Evolutionary conservation across 2,888 invertebrate genomes (phyloP).

Genomic region (Ophioninae sp.): DNA sequence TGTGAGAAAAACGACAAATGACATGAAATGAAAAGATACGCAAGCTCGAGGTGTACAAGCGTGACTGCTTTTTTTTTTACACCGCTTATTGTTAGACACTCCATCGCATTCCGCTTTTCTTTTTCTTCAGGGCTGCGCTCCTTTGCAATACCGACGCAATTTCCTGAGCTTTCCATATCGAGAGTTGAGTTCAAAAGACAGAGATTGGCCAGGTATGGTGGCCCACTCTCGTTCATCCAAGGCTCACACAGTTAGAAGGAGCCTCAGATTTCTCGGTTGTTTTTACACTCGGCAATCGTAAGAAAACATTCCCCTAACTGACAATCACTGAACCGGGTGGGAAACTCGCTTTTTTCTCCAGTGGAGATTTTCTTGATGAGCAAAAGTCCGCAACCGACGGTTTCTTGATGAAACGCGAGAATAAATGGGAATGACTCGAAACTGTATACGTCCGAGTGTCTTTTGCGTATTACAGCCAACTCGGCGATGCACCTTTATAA

Average conservation of each 20-base stretch:
- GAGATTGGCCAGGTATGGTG: not conserved
- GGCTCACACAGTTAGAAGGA: not conserved
- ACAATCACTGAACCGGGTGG: not conserved
- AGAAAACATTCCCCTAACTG: not conserved
- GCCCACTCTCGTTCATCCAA: not conserved
- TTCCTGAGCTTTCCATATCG: not conserved
- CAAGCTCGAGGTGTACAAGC: not conserved
- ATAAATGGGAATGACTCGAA: not conserved
- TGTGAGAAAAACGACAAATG: constrained; percentile 4
- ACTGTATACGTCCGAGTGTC: constrained; percentile 14
- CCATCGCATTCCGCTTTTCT: not conserved
- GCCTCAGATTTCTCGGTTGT: not conserved
- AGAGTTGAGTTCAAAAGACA: not conserved
- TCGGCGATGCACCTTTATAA: constrained; percentile 29
- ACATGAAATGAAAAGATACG: constrained; percentile 1
- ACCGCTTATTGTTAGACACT: constrained; percentile 1
- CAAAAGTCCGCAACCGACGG: constrained; percentile 37
- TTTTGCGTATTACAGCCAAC: constrained; percentile 29
- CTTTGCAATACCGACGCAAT: not conserved
- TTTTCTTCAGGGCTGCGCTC: not conserved
- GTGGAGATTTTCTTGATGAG: constrained; percentile 18
- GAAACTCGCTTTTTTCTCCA: not conserved
- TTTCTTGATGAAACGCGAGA: constrained; percentile 44
- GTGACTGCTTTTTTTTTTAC: not conserved
- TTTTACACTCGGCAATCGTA: not conserved